Conservation (phyloP, 64 coral and sea anemone genomes). For the Montipora capricornis region DNA sequence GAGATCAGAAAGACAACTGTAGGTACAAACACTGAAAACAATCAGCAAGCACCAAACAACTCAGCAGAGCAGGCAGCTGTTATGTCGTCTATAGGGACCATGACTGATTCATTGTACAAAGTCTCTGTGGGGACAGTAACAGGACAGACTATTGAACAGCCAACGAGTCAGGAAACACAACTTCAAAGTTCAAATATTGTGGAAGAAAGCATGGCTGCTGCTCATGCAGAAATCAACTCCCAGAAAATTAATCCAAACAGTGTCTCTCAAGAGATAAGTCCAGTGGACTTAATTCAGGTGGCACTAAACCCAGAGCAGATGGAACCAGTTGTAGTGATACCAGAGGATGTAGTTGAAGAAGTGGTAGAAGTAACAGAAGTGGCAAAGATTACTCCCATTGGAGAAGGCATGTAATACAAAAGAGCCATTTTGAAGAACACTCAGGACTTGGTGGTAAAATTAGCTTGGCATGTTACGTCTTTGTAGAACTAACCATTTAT, state of each 20-base stretch:
- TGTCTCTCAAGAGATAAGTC: neutral
- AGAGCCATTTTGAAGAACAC: neutral
- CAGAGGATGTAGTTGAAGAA: constrained; percentile 46
- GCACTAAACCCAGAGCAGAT: constrained; percentile 35
- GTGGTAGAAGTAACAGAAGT: constrained; percentile 38
- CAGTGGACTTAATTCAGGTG: constrained; percentile 33
- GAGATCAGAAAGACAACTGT: constrained; percentile 81
- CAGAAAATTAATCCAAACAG: neutral
- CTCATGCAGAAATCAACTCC: neutral
- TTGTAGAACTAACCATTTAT: neutral
- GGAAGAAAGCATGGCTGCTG: constrained; percentile 16
- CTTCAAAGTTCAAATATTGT: neutral
- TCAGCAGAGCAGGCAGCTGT: constrained; percentile 25
- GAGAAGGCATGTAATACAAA: constrained; percentile 4
- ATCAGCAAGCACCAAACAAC: neutral
- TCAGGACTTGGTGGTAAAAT: constrained; percentile 19
- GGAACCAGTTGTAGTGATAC: neutral
- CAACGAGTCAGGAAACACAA: neutral
- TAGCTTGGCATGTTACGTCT: neutral
- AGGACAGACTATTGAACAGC: constrained; percentile 14
- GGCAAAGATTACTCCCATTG: constrained; percentile 44
- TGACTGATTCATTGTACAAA: constrained; percentile 92
- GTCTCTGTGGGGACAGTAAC: constrained; percentile 84
- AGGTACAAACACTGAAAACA: constrained; percentile 83
- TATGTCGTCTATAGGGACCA: constrained; percentile 81